phyloP scores from a whole-genome alignment of 2,113 vertebrate genomes.

The Pseudorasbora parva region DNA sequence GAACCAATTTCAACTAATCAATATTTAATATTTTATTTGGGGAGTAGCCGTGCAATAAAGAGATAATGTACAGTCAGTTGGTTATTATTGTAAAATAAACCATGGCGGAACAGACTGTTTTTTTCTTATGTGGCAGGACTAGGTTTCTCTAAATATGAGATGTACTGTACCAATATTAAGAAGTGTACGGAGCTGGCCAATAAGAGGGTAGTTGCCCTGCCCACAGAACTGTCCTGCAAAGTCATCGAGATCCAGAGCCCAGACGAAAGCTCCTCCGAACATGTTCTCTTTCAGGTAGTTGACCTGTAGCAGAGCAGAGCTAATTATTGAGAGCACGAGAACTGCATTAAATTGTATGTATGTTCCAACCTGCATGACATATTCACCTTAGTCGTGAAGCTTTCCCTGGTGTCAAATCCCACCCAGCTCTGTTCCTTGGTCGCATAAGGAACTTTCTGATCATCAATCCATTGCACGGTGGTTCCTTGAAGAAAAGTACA shows the following conservation, averaged over 20 bases:
- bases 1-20: background rate
- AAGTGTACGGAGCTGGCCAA: slow-evolving; percentile 68
- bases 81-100: background rate
- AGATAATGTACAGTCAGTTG: background rate
- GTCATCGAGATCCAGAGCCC: slow-evolving; percentile 82
- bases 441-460: slow-evolving; percentile 79
- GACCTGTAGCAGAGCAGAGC: slow-evolving; percentile 61
- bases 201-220: slow-evolving; percentile 76
- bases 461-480: slow-evolving; percentile 68
- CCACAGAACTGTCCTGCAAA: slow-evolving; percentile 78
- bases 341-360: background rate
- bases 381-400: slow-evolving; percentile 77
- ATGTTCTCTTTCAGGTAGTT: slow-evolving; percentile 74
- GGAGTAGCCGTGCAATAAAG: background rate
- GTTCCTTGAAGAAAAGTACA: slow-evolving; percentile 72
- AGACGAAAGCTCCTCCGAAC: slow-evolving; percentile 81
- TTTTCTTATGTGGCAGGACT: background rate
- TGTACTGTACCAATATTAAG: slow-evolving; percentile 71
- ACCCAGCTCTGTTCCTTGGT: slow-evolving; percentile 75
- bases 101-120: background rate
- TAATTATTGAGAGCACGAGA: background rate
- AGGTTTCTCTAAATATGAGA: background rate
- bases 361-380: background rate
- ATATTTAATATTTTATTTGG: background rate
- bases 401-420: slow-evolving; percentile 76